Evolutionary conservation across 2,888 invertebrate genomes (phyloP).

Genomic region (Limnephilus lunatus): DNA sequence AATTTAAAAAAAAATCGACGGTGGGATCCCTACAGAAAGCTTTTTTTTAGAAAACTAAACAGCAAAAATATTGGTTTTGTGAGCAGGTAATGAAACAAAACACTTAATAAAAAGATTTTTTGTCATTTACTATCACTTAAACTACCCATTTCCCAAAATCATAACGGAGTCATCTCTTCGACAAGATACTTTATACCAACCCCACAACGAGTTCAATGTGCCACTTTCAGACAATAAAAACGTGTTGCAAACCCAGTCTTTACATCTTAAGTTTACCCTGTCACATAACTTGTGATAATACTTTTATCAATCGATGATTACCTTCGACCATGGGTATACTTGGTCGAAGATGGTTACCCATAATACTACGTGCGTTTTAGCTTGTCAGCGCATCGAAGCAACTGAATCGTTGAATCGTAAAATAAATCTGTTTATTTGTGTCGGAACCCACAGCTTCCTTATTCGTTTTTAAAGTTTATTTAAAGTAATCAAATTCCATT

Average conservation of each 20-base stretch:
- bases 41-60: too few species aligned
- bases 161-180: not conserved
- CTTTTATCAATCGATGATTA: not conserved
- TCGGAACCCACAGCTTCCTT: too few species aligned
- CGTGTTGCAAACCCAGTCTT: not conserved
- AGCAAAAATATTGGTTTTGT: not conserved
- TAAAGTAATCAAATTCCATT: too few species aligned
- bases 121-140: not conserved
- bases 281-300: not conserved
- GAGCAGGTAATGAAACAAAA: too few species aligned
- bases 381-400: not conserved
- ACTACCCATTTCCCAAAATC: not conserved
- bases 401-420: too few species aligned
- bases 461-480: too few species aligned
- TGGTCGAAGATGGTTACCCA: not conserved
- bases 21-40: too few species aligned
- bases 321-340: too few species aligned
- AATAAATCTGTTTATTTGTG: too few species aligned
- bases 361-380: not conserved
- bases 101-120: not conserved
- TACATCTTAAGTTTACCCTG: not conserved
- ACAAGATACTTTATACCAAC: not conserved
- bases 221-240: not conserved
- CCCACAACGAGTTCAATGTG: not conserved
- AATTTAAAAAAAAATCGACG: too few species aligned